Evolutionary conservation across 2,797 vertebrate genomes (phyloP).

Genomic region (Pseudochromis fuscus): DNA sequence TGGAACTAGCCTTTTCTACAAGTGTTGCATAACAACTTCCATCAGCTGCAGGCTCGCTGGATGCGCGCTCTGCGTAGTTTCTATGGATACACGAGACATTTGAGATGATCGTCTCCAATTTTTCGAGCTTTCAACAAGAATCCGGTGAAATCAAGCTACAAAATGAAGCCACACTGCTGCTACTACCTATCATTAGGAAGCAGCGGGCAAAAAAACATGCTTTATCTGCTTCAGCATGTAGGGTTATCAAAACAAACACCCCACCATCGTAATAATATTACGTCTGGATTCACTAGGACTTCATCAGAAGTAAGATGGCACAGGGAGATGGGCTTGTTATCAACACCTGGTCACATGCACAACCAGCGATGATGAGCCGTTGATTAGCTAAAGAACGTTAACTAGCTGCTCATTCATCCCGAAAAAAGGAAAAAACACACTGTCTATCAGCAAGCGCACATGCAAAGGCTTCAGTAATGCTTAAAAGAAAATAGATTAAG

Average conservation of each 20-base stretch:
- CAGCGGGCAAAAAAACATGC: not conserved
- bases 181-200: not conserved
- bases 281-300: not conserved
- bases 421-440: not conserved
- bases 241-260: constrained; percentile 9
- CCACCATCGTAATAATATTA: not conserved
- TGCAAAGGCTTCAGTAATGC: not conserved
- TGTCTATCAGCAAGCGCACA: not conserved
- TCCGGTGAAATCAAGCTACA: not conserved
- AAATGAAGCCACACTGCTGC: not conserved
- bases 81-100: constrained; percentile 82
- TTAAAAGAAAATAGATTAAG: not conserved
- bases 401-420: constrained; percentile 57
- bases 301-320: not conserved
- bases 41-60: constrained; percentile 60
- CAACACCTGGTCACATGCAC: constrained; percentile 31
- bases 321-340: not conserved
- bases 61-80: constrained; percentile 80
- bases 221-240: not conserved
- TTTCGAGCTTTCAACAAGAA: constrained; percentile 25
- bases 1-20: constrained; percentile 73
- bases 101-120: constrained; percentile 34
- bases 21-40: constrained; percentile 84
- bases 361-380: constrained; percentile 12
- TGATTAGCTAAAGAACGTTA: constrained; percentile 36